These are phyloP conservation scores for Myiothlypis coronata DNA, from an alignment of 2,797 vertebrate species.

Conservation along the genomic window DNA sequence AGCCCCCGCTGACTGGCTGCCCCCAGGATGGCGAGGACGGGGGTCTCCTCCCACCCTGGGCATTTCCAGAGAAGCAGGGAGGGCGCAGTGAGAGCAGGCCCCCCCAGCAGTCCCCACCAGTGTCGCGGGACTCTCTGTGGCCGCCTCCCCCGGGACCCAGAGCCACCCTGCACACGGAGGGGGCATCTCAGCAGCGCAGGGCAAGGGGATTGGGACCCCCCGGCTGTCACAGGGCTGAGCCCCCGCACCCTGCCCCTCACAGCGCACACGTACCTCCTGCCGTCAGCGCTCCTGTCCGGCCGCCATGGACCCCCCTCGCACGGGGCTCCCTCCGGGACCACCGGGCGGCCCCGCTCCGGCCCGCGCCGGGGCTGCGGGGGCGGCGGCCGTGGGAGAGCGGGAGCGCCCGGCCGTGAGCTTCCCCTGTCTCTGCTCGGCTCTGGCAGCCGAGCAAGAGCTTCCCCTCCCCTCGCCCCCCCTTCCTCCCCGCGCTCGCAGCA, in stretches of 20 bases:
- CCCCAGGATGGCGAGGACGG: not conserved
- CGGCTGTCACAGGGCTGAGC: not conserved
- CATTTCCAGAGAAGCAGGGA: not conserved
- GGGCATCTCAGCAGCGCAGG: not conserved
- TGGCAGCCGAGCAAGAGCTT: slow-evolving; percentile 23
- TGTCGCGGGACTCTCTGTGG: not conserved
- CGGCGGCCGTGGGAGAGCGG: not conserved
- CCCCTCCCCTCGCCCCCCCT: slow-evolving; percentile 51
- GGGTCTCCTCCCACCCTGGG: not conserved
- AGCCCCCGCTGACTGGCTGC: not conserved
- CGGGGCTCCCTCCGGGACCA: not conserved
- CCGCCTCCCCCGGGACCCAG: not conserved
- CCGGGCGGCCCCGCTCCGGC: not conserved
- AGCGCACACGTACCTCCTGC: not conserved
- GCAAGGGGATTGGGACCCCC: not conserved
- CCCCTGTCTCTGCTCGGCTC: not conserved
- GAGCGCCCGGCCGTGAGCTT: not conserved
- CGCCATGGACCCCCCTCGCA: not conserved
- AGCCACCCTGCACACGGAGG: not conserved
- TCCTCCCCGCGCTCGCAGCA: slow-evolving; percentile 22
- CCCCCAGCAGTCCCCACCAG: not conserved
- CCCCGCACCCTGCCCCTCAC: not conserved
- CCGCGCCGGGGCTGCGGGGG: not conserved
- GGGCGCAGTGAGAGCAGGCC: not conserved
- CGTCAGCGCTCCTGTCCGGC: not conserved